These are phyloP conservation scores for Diglossa cyanea DNA, from an alignment of 2,797 vertebrate genomes.

Conservation along the genomic window DNA sequence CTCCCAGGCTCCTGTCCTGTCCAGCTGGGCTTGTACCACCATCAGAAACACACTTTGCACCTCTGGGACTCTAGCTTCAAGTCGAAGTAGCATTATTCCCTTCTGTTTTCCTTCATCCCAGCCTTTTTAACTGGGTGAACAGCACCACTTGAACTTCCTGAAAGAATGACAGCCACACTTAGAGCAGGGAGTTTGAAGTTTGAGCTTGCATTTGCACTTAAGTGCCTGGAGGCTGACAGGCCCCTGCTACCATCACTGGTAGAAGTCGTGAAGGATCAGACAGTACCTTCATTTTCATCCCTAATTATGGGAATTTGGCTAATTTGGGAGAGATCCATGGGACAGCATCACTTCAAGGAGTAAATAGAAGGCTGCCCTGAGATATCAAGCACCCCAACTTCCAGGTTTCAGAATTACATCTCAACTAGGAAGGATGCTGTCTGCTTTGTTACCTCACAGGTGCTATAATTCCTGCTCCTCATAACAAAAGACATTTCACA, in stretches of 20 bases:
- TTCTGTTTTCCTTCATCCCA: neutral
- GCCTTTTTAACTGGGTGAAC: neutral
- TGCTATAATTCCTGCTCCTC: neutral
- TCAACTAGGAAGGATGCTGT: neutral
- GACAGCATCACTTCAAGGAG: neutral
- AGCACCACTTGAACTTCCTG: neutral
- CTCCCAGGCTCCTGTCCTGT: neutral
- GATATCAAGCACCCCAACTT: neutral
- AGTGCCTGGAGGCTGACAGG: fast-evolving
- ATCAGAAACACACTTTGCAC: fast-evolving
- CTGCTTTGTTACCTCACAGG: neutral
- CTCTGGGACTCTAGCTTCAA: neutral
- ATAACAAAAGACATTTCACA: neutral
- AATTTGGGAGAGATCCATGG: neutral
- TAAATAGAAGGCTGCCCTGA: neutral
- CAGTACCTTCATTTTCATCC: neutral
- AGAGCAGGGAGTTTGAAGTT: neutral
- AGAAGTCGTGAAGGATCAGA: fast-evolving
- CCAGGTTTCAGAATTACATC: neutral
- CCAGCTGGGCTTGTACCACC: fast-evolving
- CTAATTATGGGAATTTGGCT: neutral
- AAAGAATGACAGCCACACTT: neutral
- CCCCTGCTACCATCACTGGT: neutral
- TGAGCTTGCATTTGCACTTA: neutral
- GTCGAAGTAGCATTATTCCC: neutral